Conservation (phyloP, 2,113 vertebrate species). For the Ictalurus furcatus region DNA sequence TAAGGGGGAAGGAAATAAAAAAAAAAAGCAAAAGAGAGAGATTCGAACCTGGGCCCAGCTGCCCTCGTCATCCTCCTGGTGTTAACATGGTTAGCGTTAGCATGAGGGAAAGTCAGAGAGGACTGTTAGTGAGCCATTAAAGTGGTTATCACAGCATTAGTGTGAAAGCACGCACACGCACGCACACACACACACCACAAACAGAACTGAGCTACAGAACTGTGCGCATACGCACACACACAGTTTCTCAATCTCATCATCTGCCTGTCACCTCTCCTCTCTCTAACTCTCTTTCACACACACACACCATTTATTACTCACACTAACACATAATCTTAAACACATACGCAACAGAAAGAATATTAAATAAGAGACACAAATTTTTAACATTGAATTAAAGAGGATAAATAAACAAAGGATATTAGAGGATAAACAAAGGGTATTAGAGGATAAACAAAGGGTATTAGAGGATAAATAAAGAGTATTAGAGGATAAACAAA, state of each 20-base stretch:
- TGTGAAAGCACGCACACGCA: slow-evolving; percentile 14
- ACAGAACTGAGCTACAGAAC: neutral
- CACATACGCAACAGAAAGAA: neutral
- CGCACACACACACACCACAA: neutral
- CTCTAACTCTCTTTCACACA: neutral
- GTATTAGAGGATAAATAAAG: neutral
- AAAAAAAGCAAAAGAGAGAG: slow-evolving; percentile 11
- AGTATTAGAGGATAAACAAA: too few relatives aligned
- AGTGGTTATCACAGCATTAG: slow-evolving; percentile 24
- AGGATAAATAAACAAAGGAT: neutral
- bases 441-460: too few relatives aligned
- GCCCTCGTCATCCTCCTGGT: slow-evolving; percentile 97
- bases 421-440: neutral
- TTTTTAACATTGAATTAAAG: neutral
- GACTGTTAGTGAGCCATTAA: slow-evolving; percentile 68
- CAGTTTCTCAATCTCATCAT: neutral
- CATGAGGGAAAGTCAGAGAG: slow-evolving; percentile 72
- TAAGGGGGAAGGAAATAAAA: too few relatives aligned
- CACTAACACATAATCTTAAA: neutral
- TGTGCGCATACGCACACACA: slow-evolving; percentile 1
- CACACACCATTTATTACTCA: neutral
- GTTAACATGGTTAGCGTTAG: slow-evolving; percentile 87
- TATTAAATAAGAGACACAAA: neutral
- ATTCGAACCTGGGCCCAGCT: slow-evolving; percentile 99
- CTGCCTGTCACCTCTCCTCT: neutral